Percentiles rank a stretch among this genome's conserved stretches.
phyloP scores from a whole-genome alignment of 2,797 vertebrate genomes.

The Sebastes matsubarae region DNA sequence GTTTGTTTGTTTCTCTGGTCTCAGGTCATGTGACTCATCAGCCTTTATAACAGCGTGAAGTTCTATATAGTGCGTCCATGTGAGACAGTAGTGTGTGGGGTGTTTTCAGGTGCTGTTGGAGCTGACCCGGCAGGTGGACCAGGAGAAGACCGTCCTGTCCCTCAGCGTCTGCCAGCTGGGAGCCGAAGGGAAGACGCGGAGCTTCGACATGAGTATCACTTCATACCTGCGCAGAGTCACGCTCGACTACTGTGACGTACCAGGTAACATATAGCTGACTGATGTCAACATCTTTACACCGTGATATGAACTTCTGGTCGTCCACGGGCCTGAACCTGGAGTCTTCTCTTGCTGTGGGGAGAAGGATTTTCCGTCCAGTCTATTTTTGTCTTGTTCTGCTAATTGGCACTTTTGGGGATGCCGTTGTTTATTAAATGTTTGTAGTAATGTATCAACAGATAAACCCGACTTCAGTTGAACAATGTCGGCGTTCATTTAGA shows the following conservation, averaged over 20 bases:
- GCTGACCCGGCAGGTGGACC: constrained; percentile 85
- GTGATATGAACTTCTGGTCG: not conserved
- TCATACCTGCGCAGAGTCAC: constrained; percentile 89
- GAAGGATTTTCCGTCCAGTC: too few relatives aligned
- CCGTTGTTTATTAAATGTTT: too few relatives aligned
- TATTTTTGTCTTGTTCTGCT: too few relatives aligned
- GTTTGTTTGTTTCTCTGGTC: constrained; percentile 60
- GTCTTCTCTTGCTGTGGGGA: too few relatives aligned
- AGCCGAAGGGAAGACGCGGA: constrained; percentile 87
- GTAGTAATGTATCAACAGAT: too few relatives aligned
- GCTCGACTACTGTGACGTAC: constrained; percentile 88
- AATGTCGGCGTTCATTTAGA: too few relatives aligned
- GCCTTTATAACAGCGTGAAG: too few relatives aligned
- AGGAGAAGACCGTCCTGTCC: constrained; percentile 86
- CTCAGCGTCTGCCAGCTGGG: constrained; percentile 89
- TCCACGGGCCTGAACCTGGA: not conserved
- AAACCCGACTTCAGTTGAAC: too few relatives aligned
- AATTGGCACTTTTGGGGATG: too few relatives aligned
- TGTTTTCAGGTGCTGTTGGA: constrained; percentile 89
- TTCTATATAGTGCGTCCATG: not conserved
- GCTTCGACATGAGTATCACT: constrained; percentile 85
- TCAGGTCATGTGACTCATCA: not conserved
- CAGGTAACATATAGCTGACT: constrained; percentile 74
- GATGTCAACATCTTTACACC: not conserved
- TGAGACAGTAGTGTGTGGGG: not conserved